Percentiles rank a stretch among this genome's conserved stretches.
Evolutionary conservation across 2,113 vertebrate species (phyloP).

Genomic region (Petroica traversi): DNA sequence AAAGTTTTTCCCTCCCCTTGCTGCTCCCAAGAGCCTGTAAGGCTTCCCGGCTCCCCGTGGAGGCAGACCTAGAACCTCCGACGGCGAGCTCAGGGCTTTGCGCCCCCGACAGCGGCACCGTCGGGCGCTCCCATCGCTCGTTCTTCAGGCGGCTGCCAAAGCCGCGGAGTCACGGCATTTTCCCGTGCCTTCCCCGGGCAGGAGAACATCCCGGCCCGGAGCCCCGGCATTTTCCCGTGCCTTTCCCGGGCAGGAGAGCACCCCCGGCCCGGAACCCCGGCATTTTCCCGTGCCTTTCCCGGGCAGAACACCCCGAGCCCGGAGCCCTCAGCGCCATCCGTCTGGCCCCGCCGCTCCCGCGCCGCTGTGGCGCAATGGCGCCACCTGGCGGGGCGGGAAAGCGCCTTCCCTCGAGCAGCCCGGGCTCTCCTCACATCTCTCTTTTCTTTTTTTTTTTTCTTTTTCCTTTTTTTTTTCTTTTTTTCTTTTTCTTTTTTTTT

Average conservation of each 20-base stretch:
- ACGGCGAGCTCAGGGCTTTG: neutral
- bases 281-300: accelerated
- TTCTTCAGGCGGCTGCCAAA: accelerated
- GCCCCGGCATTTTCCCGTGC: accelerated
- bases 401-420: accelerated
- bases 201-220: no score
- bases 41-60: accelerated
- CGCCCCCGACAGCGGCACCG: accelerated
- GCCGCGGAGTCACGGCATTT: accelerated
- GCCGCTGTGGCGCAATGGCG: neutral
- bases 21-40: neutral
- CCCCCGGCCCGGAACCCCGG: no score
- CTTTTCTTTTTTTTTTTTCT: accelerated
- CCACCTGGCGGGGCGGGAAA: neutral
- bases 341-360: no score
- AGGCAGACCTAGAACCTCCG: neutral
- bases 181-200: accelerated
- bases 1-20: neutral
- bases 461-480: accelerated
- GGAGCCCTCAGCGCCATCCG: no score
- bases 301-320: accelerated
- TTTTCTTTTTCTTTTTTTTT: no score
- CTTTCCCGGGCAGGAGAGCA: no score
- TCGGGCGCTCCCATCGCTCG: accelerated
- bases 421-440: accelerated